Evolutionary conservation across 1,140 invertebrate species (phyloP).

Genomic region (Drosophila jambulina): DNA sequence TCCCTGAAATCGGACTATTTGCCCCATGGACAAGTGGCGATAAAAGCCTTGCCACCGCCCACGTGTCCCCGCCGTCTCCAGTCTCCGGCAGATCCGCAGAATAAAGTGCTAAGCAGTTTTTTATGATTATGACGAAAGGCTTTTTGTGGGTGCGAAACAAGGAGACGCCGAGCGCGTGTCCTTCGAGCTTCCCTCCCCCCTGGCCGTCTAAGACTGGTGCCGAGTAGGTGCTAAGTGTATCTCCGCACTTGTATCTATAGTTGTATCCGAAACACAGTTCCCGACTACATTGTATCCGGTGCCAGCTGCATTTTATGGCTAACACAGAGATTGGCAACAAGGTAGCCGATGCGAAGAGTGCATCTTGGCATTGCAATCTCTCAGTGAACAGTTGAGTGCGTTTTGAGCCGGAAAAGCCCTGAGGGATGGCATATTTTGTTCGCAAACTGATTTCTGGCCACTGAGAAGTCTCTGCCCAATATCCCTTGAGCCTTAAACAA

Average conservation of each 20-base stretch:
- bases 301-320: constrained; percentile 21
- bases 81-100: constrained; percentile 22
- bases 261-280: not conserved
- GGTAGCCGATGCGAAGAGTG: constrained; percentile 3
- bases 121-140: constrained; percentile 71
- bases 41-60: constrained; percentile 42
- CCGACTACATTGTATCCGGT: constrained; percentile 12
- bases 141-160: constrained; percentile 11
- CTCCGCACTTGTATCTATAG: not conserved
- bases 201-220: not conserved
- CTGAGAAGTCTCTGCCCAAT: not conserved
- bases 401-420: not conserved
- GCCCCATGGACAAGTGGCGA: constrained; percentile 47
- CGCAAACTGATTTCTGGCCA: not conserved
- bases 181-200: not conserved
- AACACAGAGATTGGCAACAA: constrained; percentile 15
- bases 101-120: constrained; percentile 67
- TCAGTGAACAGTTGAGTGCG: not conserved
- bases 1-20: constrained; percentile 50
- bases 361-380: not conserved
- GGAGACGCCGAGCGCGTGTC: constrained; percentile 2
- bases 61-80: constrained; percentile 8
- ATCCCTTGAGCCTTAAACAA: not conserved
- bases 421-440: not conserved
- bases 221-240: not conserved